Conservation (phyloP, 2,797 vertebrate genomes). For the Staurois parvus region DNA sequence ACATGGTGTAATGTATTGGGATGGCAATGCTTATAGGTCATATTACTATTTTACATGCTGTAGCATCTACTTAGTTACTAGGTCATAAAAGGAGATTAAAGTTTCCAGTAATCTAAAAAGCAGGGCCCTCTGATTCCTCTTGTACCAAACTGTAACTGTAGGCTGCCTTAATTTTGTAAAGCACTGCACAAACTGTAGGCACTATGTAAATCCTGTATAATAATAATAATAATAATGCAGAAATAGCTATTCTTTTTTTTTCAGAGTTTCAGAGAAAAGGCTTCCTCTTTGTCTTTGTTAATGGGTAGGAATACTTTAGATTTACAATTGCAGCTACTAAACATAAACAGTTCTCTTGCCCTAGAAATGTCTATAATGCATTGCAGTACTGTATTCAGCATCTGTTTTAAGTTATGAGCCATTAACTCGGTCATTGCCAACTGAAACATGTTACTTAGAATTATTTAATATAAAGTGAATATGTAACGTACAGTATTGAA, state of each 20-base stretch:
- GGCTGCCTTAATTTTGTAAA: too few species aligned
- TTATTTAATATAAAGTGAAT: neutral
- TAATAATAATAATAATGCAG: too few species aligned
- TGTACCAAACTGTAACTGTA: too few species aligned
- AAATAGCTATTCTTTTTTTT: neutral
- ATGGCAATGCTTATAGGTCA: too few species aligned
- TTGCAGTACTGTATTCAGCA: neutral
- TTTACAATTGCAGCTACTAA: neutral
- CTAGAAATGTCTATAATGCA: neutral
- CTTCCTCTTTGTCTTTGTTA: neutral
- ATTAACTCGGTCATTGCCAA: neutral
- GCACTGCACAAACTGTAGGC: too few species aligned
- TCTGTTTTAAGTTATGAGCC: neutral
- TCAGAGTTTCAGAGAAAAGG: neutral
- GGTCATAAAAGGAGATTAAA: neutral
- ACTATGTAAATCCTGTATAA: too few species aligned
- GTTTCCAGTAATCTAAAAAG: neutral
- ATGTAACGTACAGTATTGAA: neutral
- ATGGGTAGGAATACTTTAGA: neutral
- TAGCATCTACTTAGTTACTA: neutral
- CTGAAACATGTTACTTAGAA: neutral
- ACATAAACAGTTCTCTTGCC: neutral
- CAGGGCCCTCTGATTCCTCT: too few species aligned
- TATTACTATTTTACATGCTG: too few species aligned
- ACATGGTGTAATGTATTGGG: too few species aligned